Evolutionary conservation across 1,140 invertebrate genomes (phyloP), one percentile per base, ranked within the genome.

Genomic region (Ostrea denselamellosa): DNA sequence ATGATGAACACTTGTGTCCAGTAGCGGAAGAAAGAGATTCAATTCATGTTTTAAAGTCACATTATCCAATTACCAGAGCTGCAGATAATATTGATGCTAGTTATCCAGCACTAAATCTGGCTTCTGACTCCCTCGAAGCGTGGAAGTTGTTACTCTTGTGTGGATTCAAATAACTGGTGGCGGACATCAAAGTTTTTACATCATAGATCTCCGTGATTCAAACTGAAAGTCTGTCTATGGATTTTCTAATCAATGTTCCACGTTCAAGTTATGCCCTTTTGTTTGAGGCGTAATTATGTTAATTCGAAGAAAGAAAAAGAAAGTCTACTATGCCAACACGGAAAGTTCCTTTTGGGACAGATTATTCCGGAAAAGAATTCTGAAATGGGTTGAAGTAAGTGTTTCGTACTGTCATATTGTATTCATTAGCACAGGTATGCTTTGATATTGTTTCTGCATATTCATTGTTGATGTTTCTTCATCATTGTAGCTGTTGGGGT

Each of bases 301-400:
- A 28, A 71, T 71, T 71, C 68, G 68, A 71, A 28, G 68, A 71
- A 71, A 71, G 68, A 71, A 71, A 71, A 71, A 71, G 68, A 71
- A 71, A 14, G 28, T 34, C 22, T 25, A 25, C 28, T 12, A 71
- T 28, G 68, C 68, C 68, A 25, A 71, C 22, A 25, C 68, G 7
- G 68, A 71, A 28, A 71, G 28, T 71, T 71, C 68, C 12, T 71
- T 71, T 34, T 71, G 68, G 68, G 68, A 71, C 68, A 71, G 68
- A 28, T 22, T 71, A 25, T 71, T 71, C 68, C 68, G 68, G 68
- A 71, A 71, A 34, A 71, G 68, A 71, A 71, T 71, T 71, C 28
- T 71, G 68, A 71, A 71, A 71, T 71, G 68, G 68, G 68, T 71
- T 71, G 25, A 71, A 71, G 68, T 71, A 71, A 71, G 68, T 71